A percentile compares a stretch with the other conserved stretches of the same genome.
Evolutionary conservation across 1,140 invertebrate species (phyloP).

Genomic region (Elysia chlorotica): DNA sequence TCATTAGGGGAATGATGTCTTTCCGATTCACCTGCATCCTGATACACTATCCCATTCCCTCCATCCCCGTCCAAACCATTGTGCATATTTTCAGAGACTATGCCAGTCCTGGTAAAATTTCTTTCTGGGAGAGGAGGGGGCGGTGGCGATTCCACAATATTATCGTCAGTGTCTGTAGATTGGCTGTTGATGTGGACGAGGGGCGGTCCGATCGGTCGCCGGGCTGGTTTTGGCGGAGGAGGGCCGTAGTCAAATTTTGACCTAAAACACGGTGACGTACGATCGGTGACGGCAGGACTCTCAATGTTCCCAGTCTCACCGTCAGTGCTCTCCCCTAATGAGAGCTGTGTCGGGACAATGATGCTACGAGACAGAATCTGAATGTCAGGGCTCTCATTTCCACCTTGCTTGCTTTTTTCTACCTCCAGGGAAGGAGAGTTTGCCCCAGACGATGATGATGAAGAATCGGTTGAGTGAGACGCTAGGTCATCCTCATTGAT

Average conservation of each 20-base stretch:
- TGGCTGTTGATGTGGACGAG: conserved; percentile 3
- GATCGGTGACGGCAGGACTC: neutral
- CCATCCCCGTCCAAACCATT: too few species aligned
- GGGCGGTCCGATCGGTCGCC: neutral
- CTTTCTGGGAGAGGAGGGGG: neutral
- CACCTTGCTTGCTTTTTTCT: conserved; percentile 4
- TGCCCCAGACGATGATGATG: conserved; percentile 1
- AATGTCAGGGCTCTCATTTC: conserved; percentile 25
- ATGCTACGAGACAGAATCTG: neutral
- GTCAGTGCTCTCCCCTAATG: neutral
- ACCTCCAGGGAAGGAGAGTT: neutral
- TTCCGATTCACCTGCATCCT: too few species aligned
- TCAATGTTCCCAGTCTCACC: too few species aligned
- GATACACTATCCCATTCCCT: too few species aligned
- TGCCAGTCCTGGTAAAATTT: neutral
- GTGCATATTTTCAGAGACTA: too few species aligned
- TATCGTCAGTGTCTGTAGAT: conserved; percentile 6
- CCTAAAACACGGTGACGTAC: neutral
- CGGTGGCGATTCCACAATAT: neutral
- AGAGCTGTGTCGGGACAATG: neutral
- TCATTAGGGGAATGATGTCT: neutral
- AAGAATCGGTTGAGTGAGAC: conserved; percentile 5
- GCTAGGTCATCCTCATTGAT: conserved; percentile 19
- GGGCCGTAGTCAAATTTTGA: neutral
- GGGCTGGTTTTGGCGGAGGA: neutral